These are phyloP conservation scores for Hippocampus guttulatus DNA, from an alignment of 2,113 vertebrate species.

Conservation along the genomic window DNA sequence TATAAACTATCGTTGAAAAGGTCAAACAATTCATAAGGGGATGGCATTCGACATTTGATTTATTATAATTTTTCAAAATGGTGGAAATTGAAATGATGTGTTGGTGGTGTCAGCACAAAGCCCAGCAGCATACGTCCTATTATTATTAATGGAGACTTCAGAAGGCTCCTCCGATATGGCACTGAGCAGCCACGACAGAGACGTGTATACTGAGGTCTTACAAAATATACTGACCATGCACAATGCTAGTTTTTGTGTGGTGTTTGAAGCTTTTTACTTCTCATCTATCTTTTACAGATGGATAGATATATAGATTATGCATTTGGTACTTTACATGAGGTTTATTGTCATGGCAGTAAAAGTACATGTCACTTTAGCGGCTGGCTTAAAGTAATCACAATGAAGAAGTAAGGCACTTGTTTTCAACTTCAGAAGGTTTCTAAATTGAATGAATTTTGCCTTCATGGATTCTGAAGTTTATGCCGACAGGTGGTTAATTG, in stretches of 20 bases:
- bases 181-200: background rate
- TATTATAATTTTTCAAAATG: background rate
- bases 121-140: background rate
- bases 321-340: too few relatives aligned
- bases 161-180: background rate
- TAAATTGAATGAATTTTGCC: conserved; percentile 24
- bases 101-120: background rate
- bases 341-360: background rate
- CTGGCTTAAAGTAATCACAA: conserved; percentile 16
- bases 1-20: conserved; percentile 1
- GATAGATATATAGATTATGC: background rate
- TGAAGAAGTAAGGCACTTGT: conserved; percentile 34
- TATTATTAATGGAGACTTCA: background rate
- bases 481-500: conserved; percentile 39
- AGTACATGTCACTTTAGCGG: conserved; percentile 20
- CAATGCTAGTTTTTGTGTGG: too few relatives aligned
- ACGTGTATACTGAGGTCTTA: background rate
- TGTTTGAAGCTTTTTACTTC: background rate
- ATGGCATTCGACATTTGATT: background rate
- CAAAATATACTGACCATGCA: too few relatives aligned
- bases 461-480: conserved; percentile 19
- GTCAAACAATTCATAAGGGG: background rate
- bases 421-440: conserved; percentile 35
- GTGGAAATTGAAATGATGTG: background rate
- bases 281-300: background rate